These are phyloP conservation scores for Aplochiton taeniatus DNA, from an alignment of 2,797 vertebrate genomes.

Conservation along the genomic window DNA sequence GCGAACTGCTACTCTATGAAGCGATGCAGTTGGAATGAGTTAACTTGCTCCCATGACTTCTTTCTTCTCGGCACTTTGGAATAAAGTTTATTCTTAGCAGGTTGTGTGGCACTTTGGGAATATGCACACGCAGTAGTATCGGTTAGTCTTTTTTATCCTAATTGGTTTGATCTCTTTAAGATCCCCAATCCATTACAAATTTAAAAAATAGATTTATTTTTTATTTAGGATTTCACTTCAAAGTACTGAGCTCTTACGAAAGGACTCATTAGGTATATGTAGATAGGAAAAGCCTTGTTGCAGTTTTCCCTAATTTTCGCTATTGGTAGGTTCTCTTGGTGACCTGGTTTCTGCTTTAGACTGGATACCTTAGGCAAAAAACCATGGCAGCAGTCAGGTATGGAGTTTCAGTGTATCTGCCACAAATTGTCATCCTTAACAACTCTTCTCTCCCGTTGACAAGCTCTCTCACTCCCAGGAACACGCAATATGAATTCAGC, in stretches of 20 bases:
- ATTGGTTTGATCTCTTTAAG: constrained; percentile 26
- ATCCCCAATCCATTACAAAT: constrained; percentile 32
- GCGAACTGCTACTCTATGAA: no score
- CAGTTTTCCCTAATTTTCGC: not conserved
- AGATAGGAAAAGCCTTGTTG: not conserved
- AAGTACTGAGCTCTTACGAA: constrained; percentile 11
- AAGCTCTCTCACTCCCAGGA: constrained; percentile 1
- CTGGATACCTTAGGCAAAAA: constrained; percentile 16
- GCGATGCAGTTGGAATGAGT: not conserved
- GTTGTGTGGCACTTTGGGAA: constrained; percentile 24
- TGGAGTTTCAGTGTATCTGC: constrained; percentile 18
- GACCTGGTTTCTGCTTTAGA: no score
- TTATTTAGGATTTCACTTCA: not conserved
- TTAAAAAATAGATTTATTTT: constrained; percentile 15
- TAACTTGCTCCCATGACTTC: constrained; percentile 16
- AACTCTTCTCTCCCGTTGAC: not conserved
- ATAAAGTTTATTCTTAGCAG: constrained; percentile 16
- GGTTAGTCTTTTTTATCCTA: constrained; percentile 24
- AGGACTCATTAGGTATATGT: constrained; percentile 17
- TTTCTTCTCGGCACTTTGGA: not conserved
- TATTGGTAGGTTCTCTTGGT: not conserved
- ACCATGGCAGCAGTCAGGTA: not conserved
- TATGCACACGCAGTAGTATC: not conserved
- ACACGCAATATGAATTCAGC: not conserved
- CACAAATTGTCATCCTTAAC: constrained; percentile 4